Evolutionary conservation across 2,113 vertebrate genomes (phyloP), one percentile per base, ranked within the genome.

Genomic region (Cryptoleucopteryx plumbea): DNA sequence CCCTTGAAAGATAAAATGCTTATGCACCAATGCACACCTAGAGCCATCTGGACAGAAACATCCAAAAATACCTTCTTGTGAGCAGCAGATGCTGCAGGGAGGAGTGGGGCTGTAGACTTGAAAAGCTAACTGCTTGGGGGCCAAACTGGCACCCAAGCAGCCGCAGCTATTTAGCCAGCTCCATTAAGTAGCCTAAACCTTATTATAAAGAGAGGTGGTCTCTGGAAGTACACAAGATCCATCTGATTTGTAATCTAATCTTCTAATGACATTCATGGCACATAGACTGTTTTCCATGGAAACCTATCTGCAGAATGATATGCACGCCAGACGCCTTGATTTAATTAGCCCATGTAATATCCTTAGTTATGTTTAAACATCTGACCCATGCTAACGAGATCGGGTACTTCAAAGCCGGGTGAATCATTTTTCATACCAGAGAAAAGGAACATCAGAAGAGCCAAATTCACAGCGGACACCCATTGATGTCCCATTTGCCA

Each of bases 241-340:
- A 68, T 61, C 59, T 55, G 89, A 90, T 73, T 47, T 32, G 17
- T 70, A 58, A 82, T 75, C 82, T 47, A 88, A 90, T 61, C 73
- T 68, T 68, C 16, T 2, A 50, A 71, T 20, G 91, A 87, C 84
- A 90, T 50, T 67, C 84, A 68, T 16, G 74, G 78, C 62, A 77
- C 13, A 68, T 43, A 42, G 90, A 86, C 45, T 21, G 32, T 77
- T 96, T 94, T 88, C 87, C 74, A 59, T 78, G 78, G 78, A 96
- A 96, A 81, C 23, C 38, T 68, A 40, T 87, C 73, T 87, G 91
- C 86, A 66, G 88, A 66, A 90, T 47, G 86, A 94, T 53, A 58
- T 5, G 48, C n/a, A 11, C 3, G 34, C 89, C 95, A 95, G 94
- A 96, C 55, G 84, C 91, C 93, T 95, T 94, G 90, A 88, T 88